phyloP scores from a whole-genome alignment of 2,797 vertebrate genomes.

The Mormyrops boulengeri region DNA sequence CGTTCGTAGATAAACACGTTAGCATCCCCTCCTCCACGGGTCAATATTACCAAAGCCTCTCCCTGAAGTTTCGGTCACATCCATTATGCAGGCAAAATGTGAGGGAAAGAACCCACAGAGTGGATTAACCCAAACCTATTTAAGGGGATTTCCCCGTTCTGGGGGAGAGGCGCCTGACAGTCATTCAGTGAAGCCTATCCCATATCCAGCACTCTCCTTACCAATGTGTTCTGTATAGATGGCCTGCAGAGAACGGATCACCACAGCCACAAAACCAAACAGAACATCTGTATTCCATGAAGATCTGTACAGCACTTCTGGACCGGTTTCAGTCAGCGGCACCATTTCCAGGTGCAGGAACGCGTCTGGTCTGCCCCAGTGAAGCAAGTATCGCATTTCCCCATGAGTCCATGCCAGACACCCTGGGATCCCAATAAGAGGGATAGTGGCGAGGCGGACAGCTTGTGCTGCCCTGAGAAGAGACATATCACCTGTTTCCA shows the following conservation, averaged over 20 bases:
- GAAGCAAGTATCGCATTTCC: conserved; percentile 1
- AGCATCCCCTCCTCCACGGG: conserved; percentile 40
- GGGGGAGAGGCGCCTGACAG: conserved; percentile 34
- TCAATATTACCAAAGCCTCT: conserved; percentile 55
- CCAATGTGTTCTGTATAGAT: conserved; percentile 1
- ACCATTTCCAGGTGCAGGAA: background rate
- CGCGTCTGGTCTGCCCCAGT: background rate
- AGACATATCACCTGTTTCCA: conserved; percentile 37
- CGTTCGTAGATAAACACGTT: conserved; percentile 53
- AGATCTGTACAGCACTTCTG: background rate
- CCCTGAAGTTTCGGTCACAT: conserved; percentile 48
- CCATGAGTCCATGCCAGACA: background rate
- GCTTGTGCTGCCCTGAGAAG: conserved; percentile 51
- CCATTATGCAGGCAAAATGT: conserved; percentile 44
- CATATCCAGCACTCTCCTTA: background rate
- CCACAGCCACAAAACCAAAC: conserved; percentile 22
- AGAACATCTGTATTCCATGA: background rate
- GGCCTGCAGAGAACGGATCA: conserved; percentile 4
- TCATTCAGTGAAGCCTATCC: conserved; percentile 18
- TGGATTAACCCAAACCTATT: conserved; percentile 35
- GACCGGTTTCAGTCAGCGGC: background rate
- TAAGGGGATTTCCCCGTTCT: conserved; percentile 33
- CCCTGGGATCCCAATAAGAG: conserved; percentile 39
- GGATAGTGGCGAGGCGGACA: conserved; percentile 40
- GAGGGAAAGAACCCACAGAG: conserved; percentile 41